Base-by-base conservation (phyloP, 2,113 vertebrate species). In the Cheirogaleus medius region DNA sequence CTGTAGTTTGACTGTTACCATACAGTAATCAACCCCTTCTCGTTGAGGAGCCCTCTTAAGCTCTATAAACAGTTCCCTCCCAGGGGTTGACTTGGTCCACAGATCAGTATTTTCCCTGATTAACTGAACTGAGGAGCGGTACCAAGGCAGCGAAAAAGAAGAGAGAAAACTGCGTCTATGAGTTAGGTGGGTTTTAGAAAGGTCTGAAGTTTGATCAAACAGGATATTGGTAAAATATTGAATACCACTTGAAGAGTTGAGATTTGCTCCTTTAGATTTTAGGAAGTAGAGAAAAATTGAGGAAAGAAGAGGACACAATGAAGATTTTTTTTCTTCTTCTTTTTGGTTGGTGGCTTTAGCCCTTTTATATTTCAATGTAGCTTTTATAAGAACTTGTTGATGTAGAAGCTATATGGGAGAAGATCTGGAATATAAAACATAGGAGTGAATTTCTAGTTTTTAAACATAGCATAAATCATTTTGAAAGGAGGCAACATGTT, bases 401-500 rank as follows among this genome's bases (percentile, higher is more conserved):
- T 47, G 17, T 68, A 58, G 82, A 60, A 84, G 44, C 74, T 91
- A 13, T 21, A 12, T 42, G 12, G 29, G 63, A 68, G 27, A 80
- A 42, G 37, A 64, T 29, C 80, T 44, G 3, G 29, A 39, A n/a
- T n/a, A 68, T 60, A n/a, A 18, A 37, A n/a, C 32, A 42, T 76
- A 44, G 49, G 58, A 91, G 54, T 58, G 25, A 64, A 74, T 82
- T 56, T 84, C 42, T 39, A 96, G 39, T 92, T 74, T 92, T 95
- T 64, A 81, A 87, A 94, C 8, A 66, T 13, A 27, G 27, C 2
- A 2, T 64, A 63, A 71, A 58, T 93, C 93, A 86, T 68, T 92
- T 80, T 77, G 92, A 95, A 94, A 92, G 84, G 68, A 80, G 34
- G 39, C 12, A 64, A 64, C 29, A 27, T 91, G 64, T 93, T 89